Base-by-base conservation (phyloP, 1,140 invertebrate genomes). In the Paralvinella palmiformis region DNA sequence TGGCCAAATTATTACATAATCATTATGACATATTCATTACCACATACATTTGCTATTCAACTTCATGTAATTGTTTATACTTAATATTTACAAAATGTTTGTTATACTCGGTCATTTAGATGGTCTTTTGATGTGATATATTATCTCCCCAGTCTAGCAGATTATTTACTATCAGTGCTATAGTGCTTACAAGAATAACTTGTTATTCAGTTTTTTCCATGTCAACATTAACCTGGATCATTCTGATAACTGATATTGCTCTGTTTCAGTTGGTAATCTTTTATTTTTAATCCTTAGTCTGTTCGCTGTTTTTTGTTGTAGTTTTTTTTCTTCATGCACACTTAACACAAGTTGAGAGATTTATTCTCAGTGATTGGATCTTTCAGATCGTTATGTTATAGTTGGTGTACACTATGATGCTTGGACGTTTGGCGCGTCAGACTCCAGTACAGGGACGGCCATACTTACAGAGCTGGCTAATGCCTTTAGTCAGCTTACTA, bases 371-470 rank as follows among this genome's bases (percentile, higher is more conserved):
- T 53, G 13, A 10, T 53, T 53, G 13, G 3, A 2, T 22, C 6
- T 55, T 53, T 24, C 31, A 63, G 80, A 84, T 68, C 63, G 79
- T 6, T 86, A 84, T 66, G 75, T 85, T 20, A 77, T 85, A 29
- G 69, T 86, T 15, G 84, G 84, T 10, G 83, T 82, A 63, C 84
- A 85, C 64, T 70, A 83, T 58, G 84, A 85, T 72, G 78, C 84
- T 17, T 84, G 82, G 82, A 76, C 75, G 7, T 79, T 78, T 61
- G 82, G 82, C 17, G 74, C 80, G 20, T 63, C 84, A 29, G 83
- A 85, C 72, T 80, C 82, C 22, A 73, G 75, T n/a, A 63, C 41
- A 50, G 81, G 82, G 3, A 84, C 83, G 20, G 81, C 83, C 22
- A 72, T 75, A 1, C 61, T 84, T 44, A 68, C 83, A 31, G 84